Evolutionary conservation across 2,113 vertebrate species (phyloP).

Genomic region (Geococcyx californianus): DNA sequence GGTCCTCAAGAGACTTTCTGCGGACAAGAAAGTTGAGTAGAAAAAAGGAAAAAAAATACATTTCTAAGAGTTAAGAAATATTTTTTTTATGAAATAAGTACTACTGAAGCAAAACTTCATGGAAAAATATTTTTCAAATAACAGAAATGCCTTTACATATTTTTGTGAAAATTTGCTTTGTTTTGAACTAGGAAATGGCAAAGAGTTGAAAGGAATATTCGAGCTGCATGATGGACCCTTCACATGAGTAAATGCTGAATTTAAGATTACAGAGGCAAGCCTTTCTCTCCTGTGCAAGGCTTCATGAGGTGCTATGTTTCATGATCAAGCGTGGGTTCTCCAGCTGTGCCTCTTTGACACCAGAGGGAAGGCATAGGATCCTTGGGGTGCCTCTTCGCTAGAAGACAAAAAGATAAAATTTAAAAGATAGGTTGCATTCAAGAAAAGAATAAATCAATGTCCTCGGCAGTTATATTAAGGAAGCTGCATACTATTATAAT

Average conservation of each 20-base stretch:
- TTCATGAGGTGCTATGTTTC: fast-evolving
- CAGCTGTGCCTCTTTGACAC: background rate
- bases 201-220: background rate
- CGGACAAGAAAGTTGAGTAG: background rate
- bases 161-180: background rate
- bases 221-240: background rate
- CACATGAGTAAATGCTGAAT: background rate
- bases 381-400: background rate
- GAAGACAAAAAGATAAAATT: background rate
- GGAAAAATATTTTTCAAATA: background rate
- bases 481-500: background rate
- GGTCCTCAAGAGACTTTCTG: background rate
- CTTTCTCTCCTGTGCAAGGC: background rate
- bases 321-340: background rate
- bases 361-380: background rate
- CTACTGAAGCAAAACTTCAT: background rate
- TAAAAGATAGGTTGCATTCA: background rate
- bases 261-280: background rate
- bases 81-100: background rate
- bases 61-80: slow-evolving; percentile 1
- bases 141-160: background rate
- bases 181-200: background rate
- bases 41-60: background rate
- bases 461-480: background rate
- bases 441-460: background rate